A percentile compares a stretch with the other conserved stretches of the same genome.
Conservation (phyloP, 2,888 invertebrate genomes). For the Corbicula japonica region DNA sequence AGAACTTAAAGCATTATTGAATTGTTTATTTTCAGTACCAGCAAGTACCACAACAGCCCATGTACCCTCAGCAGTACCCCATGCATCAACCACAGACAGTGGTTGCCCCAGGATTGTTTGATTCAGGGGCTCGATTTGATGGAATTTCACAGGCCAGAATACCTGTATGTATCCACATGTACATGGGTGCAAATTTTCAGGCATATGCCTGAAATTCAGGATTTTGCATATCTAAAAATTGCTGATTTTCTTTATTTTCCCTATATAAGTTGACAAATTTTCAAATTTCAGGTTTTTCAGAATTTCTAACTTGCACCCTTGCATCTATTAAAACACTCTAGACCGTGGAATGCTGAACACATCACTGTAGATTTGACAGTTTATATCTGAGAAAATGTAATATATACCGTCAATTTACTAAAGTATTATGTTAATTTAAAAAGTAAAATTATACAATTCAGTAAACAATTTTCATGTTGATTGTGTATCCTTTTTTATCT, state of each 20-base stretch:
- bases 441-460: too few species aligned
- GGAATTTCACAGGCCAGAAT: constrained; percentile 92
- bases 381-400: too few species aligned
- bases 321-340: too few species aligned
- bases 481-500: background rate
- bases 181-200: background rate
- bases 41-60: constrained; percentile 25
- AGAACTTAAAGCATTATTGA: too few species aligned
- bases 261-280: background rate
- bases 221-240: background rate
- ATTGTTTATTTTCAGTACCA: constrained; percentile 43
- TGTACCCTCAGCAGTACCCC: constrained; percentile 43
- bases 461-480: background rate
- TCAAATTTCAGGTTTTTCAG: background rate
- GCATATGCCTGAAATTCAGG: background rate
- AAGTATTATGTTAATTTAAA: too few species aligned
- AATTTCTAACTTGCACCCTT: background rate
- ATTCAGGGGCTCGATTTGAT: constrained; percentile 94
- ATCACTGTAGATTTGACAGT: too few species aligned
- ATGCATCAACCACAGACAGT: constrained; percentile 71
- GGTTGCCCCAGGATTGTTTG: constrained; percentile 89
- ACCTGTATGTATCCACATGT: constrained; percentile 87
- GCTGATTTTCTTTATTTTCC: background rate
- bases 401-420: too few species aligned
- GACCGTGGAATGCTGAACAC: too few species aligned